These are phyloP conservation scores for Hyphantria cunea DNA, from an alignment of 1,140 invertebrate species.

Conservation along the genomic window DNA sequence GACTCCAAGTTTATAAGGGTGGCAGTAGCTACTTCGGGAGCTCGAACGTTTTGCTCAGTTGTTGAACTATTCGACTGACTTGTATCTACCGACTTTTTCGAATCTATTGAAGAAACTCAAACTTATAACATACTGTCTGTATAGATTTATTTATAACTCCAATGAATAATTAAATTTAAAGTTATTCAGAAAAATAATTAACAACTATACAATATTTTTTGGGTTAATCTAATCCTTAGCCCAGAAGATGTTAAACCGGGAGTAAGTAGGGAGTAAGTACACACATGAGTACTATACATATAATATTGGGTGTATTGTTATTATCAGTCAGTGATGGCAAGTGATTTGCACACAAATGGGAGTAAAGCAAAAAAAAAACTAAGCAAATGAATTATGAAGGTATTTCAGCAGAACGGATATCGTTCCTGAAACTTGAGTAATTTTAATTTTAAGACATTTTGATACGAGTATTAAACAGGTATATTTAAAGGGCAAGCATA, in stretches of 20 bases:
- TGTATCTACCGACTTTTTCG: conserved; percentile 65
- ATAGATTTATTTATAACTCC: neutral
- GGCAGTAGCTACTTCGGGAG: conserved; percentile 61
- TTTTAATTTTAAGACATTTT: too few relatives aligned
- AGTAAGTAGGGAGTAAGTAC: too few relatives aligned
- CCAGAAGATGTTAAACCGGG: too few relatives aligned
- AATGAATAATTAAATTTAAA: too few relatives aligned
- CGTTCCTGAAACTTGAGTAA: too few relatives aligned
- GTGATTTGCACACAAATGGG: neutral
- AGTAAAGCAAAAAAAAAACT: conserved; percentile 4
- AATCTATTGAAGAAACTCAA: conserved; percentile 44
- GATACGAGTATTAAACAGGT: too few relatives aligned
- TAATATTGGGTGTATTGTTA: too few relatives aligned
- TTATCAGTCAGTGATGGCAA: neutral
- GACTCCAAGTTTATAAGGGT: conserved; percentile 71
- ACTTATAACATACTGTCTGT: neutral
- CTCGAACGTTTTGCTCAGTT: conserved; percentile 53
- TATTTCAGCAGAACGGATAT: neutral
- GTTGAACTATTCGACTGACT: conserved; percentile 67
- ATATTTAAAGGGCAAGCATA: too few relatives aligned
- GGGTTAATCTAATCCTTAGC: too few relatives aligned
- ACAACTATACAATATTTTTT: too few relatives aligned
- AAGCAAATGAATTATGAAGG: conserved; percentile 1
- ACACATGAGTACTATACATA: too few relatives aligned
- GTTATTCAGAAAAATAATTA: too few relatives aligned